These are phyloP conservation scores for Archips crataeganus DNA, from an alignment of 2,888 invertebrate species.

Conservation along the genomic window DNA sequence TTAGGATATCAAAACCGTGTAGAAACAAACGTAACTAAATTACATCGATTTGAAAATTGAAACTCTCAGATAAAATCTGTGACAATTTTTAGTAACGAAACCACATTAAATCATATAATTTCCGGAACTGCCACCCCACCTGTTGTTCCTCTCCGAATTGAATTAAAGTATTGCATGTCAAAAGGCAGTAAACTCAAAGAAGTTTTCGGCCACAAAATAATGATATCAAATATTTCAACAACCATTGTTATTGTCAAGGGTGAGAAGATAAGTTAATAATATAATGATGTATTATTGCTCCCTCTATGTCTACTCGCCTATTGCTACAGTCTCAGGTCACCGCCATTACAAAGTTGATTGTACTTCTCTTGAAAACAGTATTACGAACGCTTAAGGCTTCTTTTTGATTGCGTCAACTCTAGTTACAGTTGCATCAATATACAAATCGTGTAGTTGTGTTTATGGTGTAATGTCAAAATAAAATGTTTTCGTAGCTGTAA, in stretches of 20 bases:
- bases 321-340: conserved; percentile 62
- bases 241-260: conserved; percentile 84
- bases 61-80: conserved; percentile 68
- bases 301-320: conserved; percentile 70
- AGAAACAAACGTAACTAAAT: neutral
- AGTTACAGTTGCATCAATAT: conserved; percentile 54
- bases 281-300: conserved; percentile 82
- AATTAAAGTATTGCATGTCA: conserved; percentile 82
- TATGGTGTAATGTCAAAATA: conserved; percentile 80
- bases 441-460: conserved; percentile 75
- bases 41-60: neutral
- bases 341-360: conserved; percentile 53
- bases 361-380: conserved; percentile 44
- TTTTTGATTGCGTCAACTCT: conserved; percentile 46
- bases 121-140: conserved; percentile 61
- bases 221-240: conserved; percentile 83
- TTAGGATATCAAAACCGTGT: neutral
- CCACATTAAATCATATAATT: conserved; percentile 55
- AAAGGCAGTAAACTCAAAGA: conserved; percentile 71
- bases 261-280: conserved; percentile 85
- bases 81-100: conserved; percentile 66
- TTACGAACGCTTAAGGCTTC: conserved; percentile 43
- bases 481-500: conserved; percentile 73
- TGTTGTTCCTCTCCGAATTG: conserved; percentile 71
- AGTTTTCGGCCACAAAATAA: conserved; percentile 69